phyloP scores from a whole-genome alignment of 2,113 vertebrate species.

The Limnothrissa miodon region DNA sequence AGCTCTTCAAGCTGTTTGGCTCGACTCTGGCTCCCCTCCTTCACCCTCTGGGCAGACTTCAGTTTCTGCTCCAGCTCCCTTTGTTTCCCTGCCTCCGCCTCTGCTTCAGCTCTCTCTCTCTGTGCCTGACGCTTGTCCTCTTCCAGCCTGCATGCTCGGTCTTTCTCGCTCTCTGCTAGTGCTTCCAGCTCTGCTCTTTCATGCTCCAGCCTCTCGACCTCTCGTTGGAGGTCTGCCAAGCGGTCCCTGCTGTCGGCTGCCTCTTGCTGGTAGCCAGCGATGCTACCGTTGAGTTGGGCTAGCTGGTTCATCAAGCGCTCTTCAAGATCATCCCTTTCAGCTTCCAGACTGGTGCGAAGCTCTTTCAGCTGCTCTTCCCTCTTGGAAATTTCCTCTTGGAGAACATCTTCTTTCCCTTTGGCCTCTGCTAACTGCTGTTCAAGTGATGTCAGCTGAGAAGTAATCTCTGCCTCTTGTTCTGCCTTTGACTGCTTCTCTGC shows the following conservation, averaged over 20 bases:
- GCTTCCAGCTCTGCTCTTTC: constrained; percentile 71
- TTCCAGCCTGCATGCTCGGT: constrained; percentile 75
- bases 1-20: constrained; percentile 90
- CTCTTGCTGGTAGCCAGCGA: constrained; percentile 94
- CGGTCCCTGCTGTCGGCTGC: constrained; percentile 74
- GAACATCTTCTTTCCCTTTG: constrained; percentile 56
- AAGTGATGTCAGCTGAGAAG: constrained; percentile 46
- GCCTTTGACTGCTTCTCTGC: constrained; percentile 57
- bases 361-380: constrained; percentile 72
- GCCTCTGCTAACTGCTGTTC: constrained; percentile 59
- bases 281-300: constrained; percentile 94
- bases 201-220: constrained; percentile 72
- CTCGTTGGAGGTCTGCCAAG: constrained; percentile 66
- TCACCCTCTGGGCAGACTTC: constrained; percentile 75
- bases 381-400: constrained; percentile 59
- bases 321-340: constrained; percentile 93
- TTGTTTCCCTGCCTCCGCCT: constrained; percentile 73
- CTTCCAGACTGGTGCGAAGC: constrained; percentile 73
- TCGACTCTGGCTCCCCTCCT: constrained; percentile 75
- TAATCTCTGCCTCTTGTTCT: constrained; percentile 40
- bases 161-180: constrained; percentile 68
- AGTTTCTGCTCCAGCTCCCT: constrained; percentile 85
- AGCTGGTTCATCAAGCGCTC: constrained; percentile 96
- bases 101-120: constrained; percentile 75
- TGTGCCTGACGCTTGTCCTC: constrained; percentile 85